Conservation (phyloP, 2,888 invertebrate species). For the Philereme vetulata region DNA sequence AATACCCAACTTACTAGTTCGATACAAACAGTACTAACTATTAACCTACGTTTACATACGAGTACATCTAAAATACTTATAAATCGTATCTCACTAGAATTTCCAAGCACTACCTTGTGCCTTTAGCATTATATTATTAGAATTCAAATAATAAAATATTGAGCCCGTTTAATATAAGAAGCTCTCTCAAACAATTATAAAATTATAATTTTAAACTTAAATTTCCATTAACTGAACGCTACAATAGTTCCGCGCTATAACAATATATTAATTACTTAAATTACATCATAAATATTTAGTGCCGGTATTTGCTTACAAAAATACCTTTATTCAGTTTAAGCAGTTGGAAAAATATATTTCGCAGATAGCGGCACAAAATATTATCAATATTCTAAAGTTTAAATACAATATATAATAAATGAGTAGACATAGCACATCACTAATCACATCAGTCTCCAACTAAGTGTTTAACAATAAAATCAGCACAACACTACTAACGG, state of each 20-base stretch:
- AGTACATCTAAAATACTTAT: constrained; percentile 49
- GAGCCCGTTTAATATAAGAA: constrained; percentile 39
- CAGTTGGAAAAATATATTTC: constrained; percentile 24
- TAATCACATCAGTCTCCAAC: constrained; percentile 69
- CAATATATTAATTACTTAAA: constrained; percentile 46
- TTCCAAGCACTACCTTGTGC: constrained; percentile 54
- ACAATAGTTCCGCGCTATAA: constrained; percentile 47
- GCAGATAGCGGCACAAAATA: constrained; percentile 37
- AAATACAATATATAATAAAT: constrained; percentile 58
- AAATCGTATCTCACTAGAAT: constrained; percentile 54
- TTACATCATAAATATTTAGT: constrained; percentile 27
- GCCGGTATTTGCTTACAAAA: constrained; percentile 23
- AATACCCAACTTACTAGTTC: constrained; percentile 4
- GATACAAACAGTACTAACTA: constrained; percentile 10
- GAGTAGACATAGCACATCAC: constrained; percentile 69
- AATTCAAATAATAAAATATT: constrained; percentile 39
- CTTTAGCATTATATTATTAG: constrained; percentile 44
- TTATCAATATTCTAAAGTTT: constrained; percentile 39
- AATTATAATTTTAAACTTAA: constrained; percentile 41
- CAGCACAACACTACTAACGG: constrained; percentile 13
- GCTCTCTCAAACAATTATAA: constrained; percentile 42
- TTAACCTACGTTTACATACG: no score
- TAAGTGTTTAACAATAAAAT: constrained; percentile 37
- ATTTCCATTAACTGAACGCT: constrained; percentile 37
- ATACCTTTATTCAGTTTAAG: constrained; percentile 11